Conservation (phyloP, 2,888 invertebrate species). For the Amblyjoppa proteus region DNA sequence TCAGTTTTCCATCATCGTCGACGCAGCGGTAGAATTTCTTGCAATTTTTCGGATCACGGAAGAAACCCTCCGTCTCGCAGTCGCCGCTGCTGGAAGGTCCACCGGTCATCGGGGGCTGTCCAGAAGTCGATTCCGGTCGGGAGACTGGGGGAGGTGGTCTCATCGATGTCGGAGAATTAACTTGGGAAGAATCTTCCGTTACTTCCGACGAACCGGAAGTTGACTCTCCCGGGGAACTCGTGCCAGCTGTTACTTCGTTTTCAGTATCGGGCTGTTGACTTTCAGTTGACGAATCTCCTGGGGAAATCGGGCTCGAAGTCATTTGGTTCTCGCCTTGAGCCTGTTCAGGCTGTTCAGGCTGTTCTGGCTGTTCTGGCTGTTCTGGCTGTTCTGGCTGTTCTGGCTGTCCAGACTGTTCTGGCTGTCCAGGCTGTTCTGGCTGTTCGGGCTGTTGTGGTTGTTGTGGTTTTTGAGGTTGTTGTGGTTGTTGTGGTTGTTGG, state of each 20-base stretch:
- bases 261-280: slow-evolving; percentile 31
- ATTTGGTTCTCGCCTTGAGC: background rate
- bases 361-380: no score
- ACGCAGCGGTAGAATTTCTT: slow-evolving; percentile 92
- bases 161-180: background rate
- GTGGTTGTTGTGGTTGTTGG: background rate
- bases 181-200: slow-evolving; percentile 12
- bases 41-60: slow-evolving; percentile 89
- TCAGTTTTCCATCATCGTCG: slow-evolving; percentile 86
- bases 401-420: background rate
- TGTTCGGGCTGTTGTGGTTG: background rate
- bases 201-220: slow-evolving; percentile 1
- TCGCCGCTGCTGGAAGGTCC: background rate
- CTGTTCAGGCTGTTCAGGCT: background rate
- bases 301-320: background rate
- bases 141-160: background rate
- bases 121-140: background rate
- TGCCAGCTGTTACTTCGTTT: slow-evolving; percentile 8
- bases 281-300: slow-evolving; percentile 6
- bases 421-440: no score
- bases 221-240: slow-evolving; percentile 19
- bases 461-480: background rate
- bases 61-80: slow-evolving; percentile 88
- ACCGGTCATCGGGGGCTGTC: background rate
- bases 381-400: background rate